These are phyloP conservation scores for Nematopogon swammerdamellus DNA, from an alignment of 2,888 invertebrate species.

Conservation along the genomic window DNA sequence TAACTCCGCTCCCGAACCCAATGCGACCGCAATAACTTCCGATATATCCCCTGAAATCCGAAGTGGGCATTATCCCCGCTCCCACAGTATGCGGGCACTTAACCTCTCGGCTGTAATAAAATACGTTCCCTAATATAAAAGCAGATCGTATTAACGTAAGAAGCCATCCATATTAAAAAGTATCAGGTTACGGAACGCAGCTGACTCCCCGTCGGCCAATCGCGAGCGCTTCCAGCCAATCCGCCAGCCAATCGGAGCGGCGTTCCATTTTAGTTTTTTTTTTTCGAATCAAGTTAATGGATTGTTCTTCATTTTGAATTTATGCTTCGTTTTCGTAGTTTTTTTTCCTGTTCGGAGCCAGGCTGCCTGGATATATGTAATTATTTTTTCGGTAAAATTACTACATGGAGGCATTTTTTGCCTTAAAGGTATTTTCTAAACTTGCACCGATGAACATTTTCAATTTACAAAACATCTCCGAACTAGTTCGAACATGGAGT, in stretches of 20 bases:
- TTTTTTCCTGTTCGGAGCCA: slow-evolving; percentile 9
- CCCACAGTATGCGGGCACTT: slow-evolving; percentile 29
- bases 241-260: slow-evolving; percentile 31
- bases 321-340: slow-evolving; percentile 22
- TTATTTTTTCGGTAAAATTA: no score
- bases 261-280: slow-evolving; percentile 28
- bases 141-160: slow-evolving; percentile 52
- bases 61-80: slow-evolving; percentile 27
- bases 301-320: slow-evolving; percentile 53
- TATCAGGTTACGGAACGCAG: slow-evolving; percentile 49
- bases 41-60: slow-evolving; percentile 27
- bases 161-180: slow-evolving; percentile 53
- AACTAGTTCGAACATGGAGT: no score
- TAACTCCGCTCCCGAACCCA: slow-evolving; percentile 12
- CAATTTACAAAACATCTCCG: no score
- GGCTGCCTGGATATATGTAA: no score
- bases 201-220: slow-evolving; percentile 33
- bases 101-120: slow-evolving; percentile 42
- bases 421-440: no score
- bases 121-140: slow-evolving; percentile 44
- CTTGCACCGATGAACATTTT: no score
- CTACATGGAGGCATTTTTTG: no score
- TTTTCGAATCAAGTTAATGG: slow-evolving; percentile 47
- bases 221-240: slow-evolving; percentile 25
- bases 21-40: slow-evolving; percentile 24